Evolutionary conservation across 2,113 vertebrate genomes (phyloP).

Genomic region (Phocoena sinus): DNA sequence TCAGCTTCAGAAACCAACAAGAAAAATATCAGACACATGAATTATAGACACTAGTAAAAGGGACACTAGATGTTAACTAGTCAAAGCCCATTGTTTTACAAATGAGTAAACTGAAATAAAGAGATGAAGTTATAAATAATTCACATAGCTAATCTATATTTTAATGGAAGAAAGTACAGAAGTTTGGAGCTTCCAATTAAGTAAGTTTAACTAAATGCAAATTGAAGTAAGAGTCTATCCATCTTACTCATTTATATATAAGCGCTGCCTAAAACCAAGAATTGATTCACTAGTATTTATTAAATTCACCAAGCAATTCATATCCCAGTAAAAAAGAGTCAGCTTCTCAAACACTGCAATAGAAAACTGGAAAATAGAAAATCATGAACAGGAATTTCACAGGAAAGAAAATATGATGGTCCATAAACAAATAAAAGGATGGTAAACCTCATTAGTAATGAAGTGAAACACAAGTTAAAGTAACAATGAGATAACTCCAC

Average conservation of each 20-base stretch:
- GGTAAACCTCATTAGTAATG: background rate
- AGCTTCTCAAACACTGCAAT: background rate
- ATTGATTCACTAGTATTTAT: background rate
- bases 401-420: background rate
- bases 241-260: background rate
- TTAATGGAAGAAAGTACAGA: background rate
- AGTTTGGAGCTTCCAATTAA: background rate
- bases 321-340: background rate
- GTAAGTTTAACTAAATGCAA: background rate
- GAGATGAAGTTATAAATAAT: background rate
- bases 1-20: slow-evolving; percentile 26
- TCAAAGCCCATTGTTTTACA: background rate
- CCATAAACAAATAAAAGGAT: background rate
- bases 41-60: background rate
- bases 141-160: background rate
- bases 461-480: background rate
- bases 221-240: background rate
- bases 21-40: slow-evolving; percentile 7
- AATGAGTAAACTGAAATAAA: background rate
- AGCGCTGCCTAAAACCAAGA: background rate
- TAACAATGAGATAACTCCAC: background rate
- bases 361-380: background rate
- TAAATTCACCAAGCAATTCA: slow-evolving; percentile 3
- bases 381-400: background rate
- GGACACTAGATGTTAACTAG: background rate